Base-by-base conservation (phyloP, 2,113 vertebrate species). In the Aphelocoma coerulescens region DNA sequence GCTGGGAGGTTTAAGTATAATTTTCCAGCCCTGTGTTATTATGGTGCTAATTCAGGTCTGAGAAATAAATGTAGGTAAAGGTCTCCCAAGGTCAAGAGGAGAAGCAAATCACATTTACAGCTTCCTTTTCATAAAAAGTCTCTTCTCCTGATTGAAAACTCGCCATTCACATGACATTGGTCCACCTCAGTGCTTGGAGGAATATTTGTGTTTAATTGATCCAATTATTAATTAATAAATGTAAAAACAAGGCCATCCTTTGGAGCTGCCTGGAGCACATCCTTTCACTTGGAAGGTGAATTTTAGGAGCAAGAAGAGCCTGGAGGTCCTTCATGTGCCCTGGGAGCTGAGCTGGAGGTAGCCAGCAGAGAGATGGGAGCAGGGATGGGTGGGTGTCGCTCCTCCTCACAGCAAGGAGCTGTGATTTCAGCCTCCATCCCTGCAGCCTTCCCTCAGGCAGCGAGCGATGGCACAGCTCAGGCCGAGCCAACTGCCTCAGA, bases 31-130 rank as follows among this genome's bases (percentile, higher is more conserved):
- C 88, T 82, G 80, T 93, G 92, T 95, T 92, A 96, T 96, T 96
- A 96, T 23, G 69, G 76, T 91, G 63, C 87, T 96, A 97, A 97
- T 97, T 96, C 92, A 91, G 69, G 89, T 96, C 91, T 93, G 72
- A 90, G 94, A 94, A 95, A 88, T 84, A 92, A 94, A 96, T 94
- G 83, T 95, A 95, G 94, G 95, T 94, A 93, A 95, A 97, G 85
- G 93, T 79, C 77, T 85, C 61, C 49, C 96, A 95, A 97, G 96
- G 95, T 96, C 88, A 91, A 39, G 35, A 79, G 72, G 52, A 91
- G 89, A 93, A 85, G 83, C 65, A 86, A 94, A 93, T 92, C 67
- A 52, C 33, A 84, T 69, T 52, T 59, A 39, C 23, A 41, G 49
- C 27, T 96, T 91, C 51, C 17, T 87, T 87, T 80, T 85, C 30